Evolutionary conservation across 2,113 vertebrate genomes (phyloP).

Genomic region (Rhynchomys soricoides): DNA sequence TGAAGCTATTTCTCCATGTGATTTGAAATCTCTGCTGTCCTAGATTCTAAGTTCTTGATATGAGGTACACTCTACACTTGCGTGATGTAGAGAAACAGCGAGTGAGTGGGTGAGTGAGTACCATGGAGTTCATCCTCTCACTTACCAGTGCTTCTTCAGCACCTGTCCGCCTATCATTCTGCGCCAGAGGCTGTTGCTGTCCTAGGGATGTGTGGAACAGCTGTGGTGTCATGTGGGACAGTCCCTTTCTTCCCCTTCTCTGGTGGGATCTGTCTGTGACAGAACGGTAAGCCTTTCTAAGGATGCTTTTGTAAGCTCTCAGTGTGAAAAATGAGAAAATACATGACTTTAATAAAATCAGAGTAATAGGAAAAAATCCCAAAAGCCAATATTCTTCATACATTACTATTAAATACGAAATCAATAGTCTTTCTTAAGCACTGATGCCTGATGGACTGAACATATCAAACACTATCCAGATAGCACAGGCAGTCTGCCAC

Average conservation of each 20-base stretch:
- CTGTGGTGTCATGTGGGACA: neutral
- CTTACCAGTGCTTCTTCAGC: neutral
- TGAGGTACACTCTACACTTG: neutral
- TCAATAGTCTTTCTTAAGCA: neutral
- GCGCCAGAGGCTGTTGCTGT: no score
- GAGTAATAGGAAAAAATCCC: neutral
- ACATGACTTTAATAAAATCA: slow-evolving; percentile 15
- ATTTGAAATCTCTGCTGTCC: neutral
- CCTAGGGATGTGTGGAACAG: neutral
- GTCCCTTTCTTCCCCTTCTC: neutral
- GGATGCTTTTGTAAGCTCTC: neutral
- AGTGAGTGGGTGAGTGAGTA: no score
- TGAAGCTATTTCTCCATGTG: neutral
- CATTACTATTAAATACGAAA: slow-evolving; percentile 40
- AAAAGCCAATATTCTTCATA: neutral
- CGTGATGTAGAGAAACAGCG: neutral
- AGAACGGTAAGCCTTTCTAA: neutral
- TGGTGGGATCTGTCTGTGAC: neutral
- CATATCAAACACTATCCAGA: neutral
- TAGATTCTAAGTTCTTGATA: neutral
- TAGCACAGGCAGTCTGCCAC: neutral
- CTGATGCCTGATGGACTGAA: neutral
- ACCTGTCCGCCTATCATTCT: neutral
- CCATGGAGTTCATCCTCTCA: neutral
- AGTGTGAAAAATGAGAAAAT: neutral